Conservation (phyloP, 1,140 invertebrate species). For the Drusus annulatus region DNA sequence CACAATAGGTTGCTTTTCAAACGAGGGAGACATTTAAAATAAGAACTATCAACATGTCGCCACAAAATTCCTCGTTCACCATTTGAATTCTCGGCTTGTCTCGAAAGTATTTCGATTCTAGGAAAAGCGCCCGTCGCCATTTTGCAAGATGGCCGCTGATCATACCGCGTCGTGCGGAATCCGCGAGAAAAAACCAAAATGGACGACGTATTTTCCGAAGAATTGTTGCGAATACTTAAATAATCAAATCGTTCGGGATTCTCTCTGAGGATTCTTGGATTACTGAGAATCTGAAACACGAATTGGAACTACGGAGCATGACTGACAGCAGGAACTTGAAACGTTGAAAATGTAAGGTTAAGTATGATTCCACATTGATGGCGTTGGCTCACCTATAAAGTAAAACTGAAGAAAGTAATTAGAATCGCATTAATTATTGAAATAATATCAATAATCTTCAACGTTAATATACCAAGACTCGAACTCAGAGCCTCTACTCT, state of each 20-base stretch:
- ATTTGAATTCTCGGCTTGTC: not conserved
- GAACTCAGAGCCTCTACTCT: too few relatives aligned
- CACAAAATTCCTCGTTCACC: not conserved
- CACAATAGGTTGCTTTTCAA: not conserved
- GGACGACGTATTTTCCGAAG: conserved; percentile 34
- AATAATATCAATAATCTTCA: too few relatives aligned
- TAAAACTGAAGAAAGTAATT: not conserved
- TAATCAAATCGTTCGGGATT: not conserved
- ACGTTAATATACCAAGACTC: too few relatives aligned
- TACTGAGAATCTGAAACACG: not conserved
- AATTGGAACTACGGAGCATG: not conserved
- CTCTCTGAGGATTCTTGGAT: not conserved
- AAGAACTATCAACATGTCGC: not conserved
- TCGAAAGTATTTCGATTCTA: conserved; percentile 29
- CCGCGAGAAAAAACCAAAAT: conserved; percentile 36
- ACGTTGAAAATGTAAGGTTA: not conserved
- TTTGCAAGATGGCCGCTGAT: conserved; percentile 1
- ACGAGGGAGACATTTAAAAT: not conserved
- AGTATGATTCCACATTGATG: not conserved
- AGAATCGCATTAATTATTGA: too few relatives aligned
- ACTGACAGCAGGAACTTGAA: not conserved
- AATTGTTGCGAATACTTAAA: conserved; percentile 5
- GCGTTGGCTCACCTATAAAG: not conserved
- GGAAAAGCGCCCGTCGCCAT: conserved; percentile 35
- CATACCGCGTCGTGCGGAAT: conserved; percentile 5